Evolutionary conservation across 2,113 vertebrate species (phyloP).

Genomic region (Myrmophylax atrothorax): DNA sequence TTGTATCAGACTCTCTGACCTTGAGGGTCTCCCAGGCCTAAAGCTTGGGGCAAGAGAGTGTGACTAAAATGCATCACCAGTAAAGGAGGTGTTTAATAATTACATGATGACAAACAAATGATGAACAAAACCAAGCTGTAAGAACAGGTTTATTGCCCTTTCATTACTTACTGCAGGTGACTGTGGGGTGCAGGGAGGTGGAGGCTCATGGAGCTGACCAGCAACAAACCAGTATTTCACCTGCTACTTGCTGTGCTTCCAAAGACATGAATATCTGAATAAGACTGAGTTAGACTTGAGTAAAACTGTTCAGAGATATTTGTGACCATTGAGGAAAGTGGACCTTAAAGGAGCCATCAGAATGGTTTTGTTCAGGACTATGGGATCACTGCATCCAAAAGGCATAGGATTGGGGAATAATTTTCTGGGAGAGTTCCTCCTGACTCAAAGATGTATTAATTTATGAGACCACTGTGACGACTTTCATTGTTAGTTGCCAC

Average conservation of each 20-base stretch:
- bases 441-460: background rate
- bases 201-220: fast-evolving
- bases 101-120: background rate
- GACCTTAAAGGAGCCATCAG: background rate
- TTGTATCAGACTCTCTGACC: background rate
- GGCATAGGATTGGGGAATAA: background rate
- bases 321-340: background rate
- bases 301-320: background rate
- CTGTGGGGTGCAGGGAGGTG: background rate
- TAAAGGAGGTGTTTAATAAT: background rate
- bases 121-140: background rate
- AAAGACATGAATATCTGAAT: background rate
- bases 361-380: background rate
- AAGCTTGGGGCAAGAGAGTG: fast-evolving
- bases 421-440: background rate
- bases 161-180: background rate
- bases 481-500: background rate
- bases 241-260: background rate
- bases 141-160: background rate
- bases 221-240: background rate
- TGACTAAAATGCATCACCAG: background rate
- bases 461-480: background rate
- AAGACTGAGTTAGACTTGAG: background rate
- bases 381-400: background rate
- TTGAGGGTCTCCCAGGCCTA: background rate